Base-by-base conservation (phyloP, 2,113 vertebrate species). In the Oryzias celebensis region DNA sequence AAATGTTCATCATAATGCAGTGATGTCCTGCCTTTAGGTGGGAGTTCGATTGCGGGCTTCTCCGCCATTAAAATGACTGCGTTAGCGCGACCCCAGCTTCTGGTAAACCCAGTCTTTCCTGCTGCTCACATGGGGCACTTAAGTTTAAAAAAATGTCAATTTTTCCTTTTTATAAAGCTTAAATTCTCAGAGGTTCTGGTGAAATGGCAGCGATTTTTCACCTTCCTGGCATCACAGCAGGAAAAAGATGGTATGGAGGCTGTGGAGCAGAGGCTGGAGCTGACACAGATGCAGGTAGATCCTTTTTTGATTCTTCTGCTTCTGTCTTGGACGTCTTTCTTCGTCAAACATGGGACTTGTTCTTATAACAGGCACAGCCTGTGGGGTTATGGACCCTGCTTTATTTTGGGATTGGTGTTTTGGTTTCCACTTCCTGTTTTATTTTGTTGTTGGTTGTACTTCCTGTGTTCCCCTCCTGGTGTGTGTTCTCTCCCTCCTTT, bases 11-110 rank as follows among this genome's bases (percentile, higher is more conserved):
- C 1, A 20, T 52, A 20, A 45, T 44, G 22, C 36, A 31, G 20
- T 0, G n/a, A 36, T 48, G 43, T n/a, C n/a, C 18, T 4, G 4
- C 64, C 18, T 73, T 3, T 71, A 98, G 96, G 94, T 71, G 88
- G 90, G 44, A 93, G 91, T 81, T 93, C 94, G 0, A 82, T 92
- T 14, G 92, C 95, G 0, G 92, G 94, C 18, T 98, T 98, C 78
- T 90, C 92, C 0, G 97, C 95, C 79, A 92, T 98, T 81, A 98
- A 98, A 84, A 89, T 97, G 84, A 97, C 96, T 0, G 94, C 95
- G 0, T 65, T 98, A 60, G 95, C 94, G 62, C 91, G 94, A 71
- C 96, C 96, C 14, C 94, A 96, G 87, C 95, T 98, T 89, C 87
- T 98, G 93, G 96, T 98, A 90, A 90, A 93, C 62, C 66, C 46